These are phyloP conservation scores for Parazoanthus atlanticus DNA, from an alignment of 92 coral and sea anemone genomes.

Conservation along the genomic window DNA sequence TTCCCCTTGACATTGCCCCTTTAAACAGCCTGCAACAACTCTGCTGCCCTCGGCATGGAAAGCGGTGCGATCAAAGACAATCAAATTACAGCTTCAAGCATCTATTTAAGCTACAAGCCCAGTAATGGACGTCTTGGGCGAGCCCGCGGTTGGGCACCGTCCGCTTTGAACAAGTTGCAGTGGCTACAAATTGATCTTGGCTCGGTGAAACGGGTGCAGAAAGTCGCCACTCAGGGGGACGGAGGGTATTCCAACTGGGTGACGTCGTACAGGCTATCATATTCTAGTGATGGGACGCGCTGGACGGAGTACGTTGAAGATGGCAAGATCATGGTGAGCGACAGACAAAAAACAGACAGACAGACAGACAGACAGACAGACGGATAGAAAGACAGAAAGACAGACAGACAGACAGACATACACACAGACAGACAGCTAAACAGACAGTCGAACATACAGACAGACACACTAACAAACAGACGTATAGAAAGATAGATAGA, in stretches of 20 bases:
- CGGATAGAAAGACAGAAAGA: neutral
- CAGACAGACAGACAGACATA: neutral
- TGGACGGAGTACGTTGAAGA: slow-evolving; percentile 30
- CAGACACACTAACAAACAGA: too few species aligned
- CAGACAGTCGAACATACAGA: neutral
- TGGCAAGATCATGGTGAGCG: slow-evolving; percentile 14
- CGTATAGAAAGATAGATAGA: too few species aligned
- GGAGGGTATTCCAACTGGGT: slow-evolving; percentile 10
- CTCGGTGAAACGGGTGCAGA: neutral
- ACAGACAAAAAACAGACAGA: neutral
- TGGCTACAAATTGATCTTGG: slow-evolving; percentile 37
- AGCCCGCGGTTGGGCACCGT: slow-evolving; percentile 30
- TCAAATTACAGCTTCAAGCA: slow-evolving; percentile 36
- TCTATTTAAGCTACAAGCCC: neutral
- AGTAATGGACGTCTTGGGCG: neutral
- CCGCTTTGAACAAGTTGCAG: neutral
- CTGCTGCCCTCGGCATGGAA: slow-evolving; percentile 24
- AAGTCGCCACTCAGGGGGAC: slow-evolving; percentile 43
- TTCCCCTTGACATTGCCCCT: too few species aligned
- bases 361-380: neutral
- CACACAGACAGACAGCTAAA: neutral
- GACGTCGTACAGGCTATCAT: slow-evolving; percentile 23
- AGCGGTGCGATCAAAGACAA: slow-evolving; percentile 26
- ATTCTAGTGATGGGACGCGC: slow-evolving; percentile 12
- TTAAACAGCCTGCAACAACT: slow-evolving; percentile 8